phyloP scores from a whole-genome alignment of 2,797 vertebrate species.

The Lagocephalus sceleratus region DNA sequence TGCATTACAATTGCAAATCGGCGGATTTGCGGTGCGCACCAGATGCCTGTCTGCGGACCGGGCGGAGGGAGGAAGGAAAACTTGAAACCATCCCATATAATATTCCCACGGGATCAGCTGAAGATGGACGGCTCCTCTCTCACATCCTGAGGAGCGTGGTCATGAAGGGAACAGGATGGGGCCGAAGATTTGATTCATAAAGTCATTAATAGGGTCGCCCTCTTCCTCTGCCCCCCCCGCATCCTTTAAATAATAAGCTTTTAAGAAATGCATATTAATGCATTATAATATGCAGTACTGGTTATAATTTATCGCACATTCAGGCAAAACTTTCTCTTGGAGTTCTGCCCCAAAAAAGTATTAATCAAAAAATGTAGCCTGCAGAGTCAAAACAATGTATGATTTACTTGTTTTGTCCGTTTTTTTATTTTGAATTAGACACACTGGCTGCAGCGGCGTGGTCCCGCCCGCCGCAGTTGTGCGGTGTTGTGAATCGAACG shows the following conservation, averaged over 20 bases:
- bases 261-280: background rate
- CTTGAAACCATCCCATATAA: conserved; percentile 32
- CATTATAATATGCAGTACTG: background rate
- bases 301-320: too few relatives aligned
- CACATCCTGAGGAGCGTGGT: background rate
- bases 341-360: too few relatives aligned
- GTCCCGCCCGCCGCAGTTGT: conserved; percentile 29
- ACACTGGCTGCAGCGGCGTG: conserved; percentile 2
- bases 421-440: too few relatives aligned
- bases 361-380: too few relatives aligned
- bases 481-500: background rate
- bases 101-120: conserved; percentile 30
- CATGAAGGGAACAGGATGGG: too few relatives aligned
- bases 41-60: conserved; percentile 17
- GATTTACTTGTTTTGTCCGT: too few relatives aligned
- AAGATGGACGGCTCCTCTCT: conserved; percentile 11
- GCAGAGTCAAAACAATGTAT: too few relatives aligned
- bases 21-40: conserved; percentile 6
- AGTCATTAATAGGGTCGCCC: too few relatives aligned
- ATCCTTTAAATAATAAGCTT: background rate
- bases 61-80: conserved; percentile 18
- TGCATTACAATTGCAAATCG: background rate
- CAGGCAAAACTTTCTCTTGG: too few relatives aligned
- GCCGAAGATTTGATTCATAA: background rate
- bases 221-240: background rate